phyloP scores from a whole-genome alignment of 2,113 vertebrate species.

The Rhabdomys dilectus region DNA sequence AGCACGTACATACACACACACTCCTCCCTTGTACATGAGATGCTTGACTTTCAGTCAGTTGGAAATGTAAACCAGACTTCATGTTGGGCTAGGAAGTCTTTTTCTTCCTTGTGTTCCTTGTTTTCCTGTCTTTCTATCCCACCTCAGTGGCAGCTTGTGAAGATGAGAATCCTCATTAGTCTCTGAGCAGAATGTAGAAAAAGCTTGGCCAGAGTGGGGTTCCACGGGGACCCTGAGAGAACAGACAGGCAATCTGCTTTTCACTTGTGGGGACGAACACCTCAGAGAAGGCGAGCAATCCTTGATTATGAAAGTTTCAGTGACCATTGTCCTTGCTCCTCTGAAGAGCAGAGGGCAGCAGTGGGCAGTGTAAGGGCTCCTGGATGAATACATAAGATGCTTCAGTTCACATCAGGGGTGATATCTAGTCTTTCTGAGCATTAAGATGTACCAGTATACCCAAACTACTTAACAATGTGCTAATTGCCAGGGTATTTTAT shows the following conservation, averaged over 20 bases:
- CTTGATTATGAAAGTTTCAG: background rate
- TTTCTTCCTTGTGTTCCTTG: background rate
- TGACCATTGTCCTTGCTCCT: constrained; percentile 13
- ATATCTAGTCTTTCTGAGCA: background rate
- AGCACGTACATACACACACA: background rate
- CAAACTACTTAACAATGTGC: background rate
- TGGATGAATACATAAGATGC: background rate
- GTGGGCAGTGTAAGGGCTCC: background rate
- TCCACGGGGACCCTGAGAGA: background rate
- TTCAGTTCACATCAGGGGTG: background rate
- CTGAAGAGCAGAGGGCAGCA: background rate
- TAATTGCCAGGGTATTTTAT: background rate
- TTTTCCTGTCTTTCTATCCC: background rate
- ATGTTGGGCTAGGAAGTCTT: no score
- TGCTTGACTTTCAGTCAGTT: background rate
- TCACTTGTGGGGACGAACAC: background rate
- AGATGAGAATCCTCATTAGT: background rate
- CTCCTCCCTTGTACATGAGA: background rate
- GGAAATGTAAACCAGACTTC: background rate
- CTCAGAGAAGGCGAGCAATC: background rate
- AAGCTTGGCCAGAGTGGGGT: background rate
- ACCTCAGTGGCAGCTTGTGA: background rate
- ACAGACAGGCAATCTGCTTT: background rate
- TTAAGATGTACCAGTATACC: background rate
- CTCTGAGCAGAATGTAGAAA: background rate